Base-by-base conservation (phyloP, 2,797 vertebrate species). In the Liparis tanakae region DNA sequence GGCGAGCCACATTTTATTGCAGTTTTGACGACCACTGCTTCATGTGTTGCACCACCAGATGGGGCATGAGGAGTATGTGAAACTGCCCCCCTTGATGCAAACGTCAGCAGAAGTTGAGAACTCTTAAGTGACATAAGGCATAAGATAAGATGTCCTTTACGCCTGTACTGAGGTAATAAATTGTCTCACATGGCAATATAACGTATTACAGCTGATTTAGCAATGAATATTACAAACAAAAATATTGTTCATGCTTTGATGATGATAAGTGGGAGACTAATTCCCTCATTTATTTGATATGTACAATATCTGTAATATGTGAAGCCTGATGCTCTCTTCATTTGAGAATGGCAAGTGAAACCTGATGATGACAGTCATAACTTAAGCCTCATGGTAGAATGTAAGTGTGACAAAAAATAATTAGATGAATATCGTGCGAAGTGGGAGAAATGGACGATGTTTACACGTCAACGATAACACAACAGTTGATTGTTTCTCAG, bases 341-440 rank as follows among this genome's bases (percentile, higher is more conserved):
- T 68, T 44, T 75, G 73, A 85, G 41, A 76, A 53, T 65, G 80
- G 80, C 86, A 84, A 87, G 85, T 88, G 90, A 75, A 94, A 94
- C 80, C 43, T 7, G 90, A 93, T 92, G 87, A 90, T 87, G 89
- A 89, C 87, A 88, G 72, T 50, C 57, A 80, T 63, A 74, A 86
- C 64, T 73, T 72, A 69, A 88, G 61, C 69, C 74, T 22, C 3
- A 8, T 14, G 60, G 37, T 59, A 76, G 78, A 88, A 88, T 70
- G 80, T 56, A 67, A 58, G 74, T 75, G 77, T 7, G 76, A 67
- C 67, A 72, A 83, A 86, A 68, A 30, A 30, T 30, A 30, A 30
- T 2, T 2, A 30, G 25, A 30, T 30, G 25, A 30, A 30, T 30
- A 30, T 30, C 25, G 25, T 30, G 25, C 2, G 25, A 30, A 30